These are phyloP conservation scores for Thamnophis sirtalis DNA, from an alignment of 2,113 vertebrate species.

Conservation along the genomic window DNA sequence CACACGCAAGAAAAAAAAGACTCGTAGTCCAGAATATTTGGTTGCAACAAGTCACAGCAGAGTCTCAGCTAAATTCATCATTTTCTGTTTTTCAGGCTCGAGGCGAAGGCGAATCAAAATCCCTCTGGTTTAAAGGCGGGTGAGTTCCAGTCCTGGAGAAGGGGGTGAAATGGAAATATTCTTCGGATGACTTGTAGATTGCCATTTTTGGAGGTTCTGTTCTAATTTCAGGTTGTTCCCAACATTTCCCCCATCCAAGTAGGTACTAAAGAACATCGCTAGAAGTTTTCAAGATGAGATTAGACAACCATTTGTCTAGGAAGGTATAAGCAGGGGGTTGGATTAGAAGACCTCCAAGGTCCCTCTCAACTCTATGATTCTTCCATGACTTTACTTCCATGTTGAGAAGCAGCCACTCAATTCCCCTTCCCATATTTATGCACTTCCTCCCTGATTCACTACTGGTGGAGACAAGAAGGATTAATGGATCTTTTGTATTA, in stretches of 20 bases:
- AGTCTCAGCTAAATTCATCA: background rate
- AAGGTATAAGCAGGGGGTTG: background rate
- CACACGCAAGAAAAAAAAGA: background rate
- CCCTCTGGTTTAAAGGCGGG: conserved; percentile 97
- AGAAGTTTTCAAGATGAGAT: background rate
- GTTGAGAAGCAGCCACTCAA: background rate
- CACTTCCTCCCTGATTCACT: background rate
- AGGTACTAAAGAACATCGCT: background rate
- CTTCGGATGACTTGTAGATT: background rate
- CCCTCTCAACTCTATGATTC: background rate
- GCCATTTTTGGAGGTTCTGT: background rate
- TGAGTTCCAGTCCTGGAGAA: conserved; percentile 65
- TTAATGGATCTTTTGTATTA: background rate
- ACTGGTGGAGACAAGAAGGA: background rate
- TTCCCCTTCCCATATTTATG: background rate
- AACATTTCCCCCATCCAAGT: background rate
- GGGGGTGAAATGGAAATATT: background rate
- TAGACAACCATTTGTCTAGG: background rate
- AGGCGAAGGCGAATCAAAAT: conserved; percentile 86
- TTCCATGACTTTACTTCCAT: background rate
- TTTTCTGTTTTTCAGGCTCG: conserved; percentile 76
- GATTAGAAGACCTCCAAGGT: background rate
- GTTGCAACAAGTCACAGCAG: too few relatives aligned
- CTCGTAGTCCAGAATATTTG: background rate
- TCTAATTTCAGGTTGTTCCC: background rate